Evolutionary conservation across 2,888 invertebrate species (phyloP).

Genomic region (Spilarctia lutea): DNA sequence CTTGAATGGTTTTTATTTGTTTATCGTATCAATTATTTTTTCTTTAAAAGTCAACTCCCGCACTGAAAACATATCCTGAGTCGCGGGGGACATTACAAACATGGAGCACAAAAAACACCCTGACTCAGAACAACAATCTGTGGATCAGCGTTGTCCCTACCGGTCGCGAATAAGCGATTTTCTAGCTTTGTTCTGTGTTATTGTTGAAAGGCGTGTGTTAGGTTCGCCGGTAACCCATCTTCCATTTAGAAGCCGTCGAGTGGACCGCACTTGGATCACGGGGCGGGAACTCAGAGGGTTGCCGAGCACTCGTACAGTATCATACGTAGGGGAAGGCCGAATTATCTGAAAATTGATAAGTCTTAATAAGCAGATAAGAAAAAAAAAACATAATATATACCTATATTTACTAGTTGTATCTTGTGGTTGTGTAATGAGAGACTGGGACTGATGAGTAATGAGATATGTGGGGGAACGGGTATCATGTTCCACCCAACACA

Average conservation of each 20-base stretch:
- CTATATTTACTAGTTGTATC: no score
- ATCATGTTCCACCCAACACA: no score
- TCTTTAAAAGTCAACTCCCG: no score
- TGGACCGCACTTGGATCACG: slow-evolving; percentile 53
- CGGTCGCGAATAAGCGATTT: slow-evolving; percentile 28
- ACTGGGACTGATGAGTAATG: no score
- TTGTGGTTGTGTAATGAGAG: no score
- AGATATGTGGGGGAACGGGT: no score
- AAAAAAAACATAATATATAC: no score
- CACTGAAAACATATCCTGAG: no score
- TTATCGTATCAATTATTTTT: no score
- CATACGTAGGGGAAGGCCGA: slow-evolving; percentile 63
- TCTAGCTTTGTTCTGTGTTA: not conserved
- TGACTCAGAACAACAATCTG: not conserved
- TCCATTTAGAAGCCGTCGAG: slow-evolving; percentile 40
- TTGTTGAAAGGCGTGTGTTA: slow-evolving; percentile 44
- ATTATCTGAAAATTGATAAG: slow-evolving; percentile 57
- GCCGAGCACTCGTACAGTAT: slow-evolving; percentile 60
- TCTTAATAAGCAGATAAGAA: no score
- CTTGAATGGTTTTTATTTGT: not conserved
- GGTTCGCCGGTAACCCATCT: slow-evolving; percentile 52
- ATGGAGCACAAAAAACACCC: no score
- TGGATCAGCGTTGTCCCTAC: slow-evolving; percentile 8
- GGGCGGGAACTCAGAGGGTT: slow-evolving; percentile 62
- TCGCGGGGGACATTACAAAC: no score